Evolutionary conservation across 2,888 invertebrate genomes (phyloP), one percentile per base, ranked within the genome.

Genomic region (Ectemnius continuus): DNA sequence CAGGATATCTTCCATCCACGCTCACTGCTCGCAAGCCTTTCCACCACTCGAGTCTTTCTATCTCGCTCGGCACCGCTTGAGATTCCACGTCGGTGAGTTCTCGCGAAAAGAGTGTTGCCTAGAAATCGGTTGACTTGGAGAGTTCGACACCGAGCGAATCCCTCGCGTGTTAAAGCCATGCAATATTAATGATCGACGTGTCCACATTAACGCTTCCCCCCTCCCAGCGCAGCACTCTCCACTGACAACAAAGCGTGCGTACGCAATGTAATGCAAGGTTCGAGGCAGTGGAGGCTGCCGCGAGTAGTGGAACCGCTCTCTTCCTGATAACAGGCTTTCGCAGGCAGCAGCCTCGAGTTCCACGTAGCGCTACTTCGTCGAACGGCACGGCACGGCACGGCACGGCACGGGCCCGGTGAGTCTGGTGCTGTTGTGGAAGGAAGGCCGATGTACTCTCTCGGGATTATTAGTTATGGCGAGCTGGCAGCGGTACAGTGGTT

Each of bases 81-180:
- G 52, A 52, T 52, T 52, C 52, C 52, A 52, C 36, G 36, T 16
- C 52, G n/a, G 14, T 13, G 52, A 52, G 52, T 52, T 52, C 52
- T 6, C 52, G 11, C 0, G 16, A 52, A 52, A 16, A 52, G 2
- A 23, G 52, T 52, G 6, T 16, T 52, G 4, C 52, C n/a, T 52
- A 13, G 52, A 36, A 36, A 36, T 36, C 36, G 8, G 11, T 2
- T 36, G 36, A 1, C 36, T 36, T 11, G 3, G 3, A 23, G 8
- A 36, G n/a, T n/a, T n/a, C n/a, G n/a, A 11, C 1, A 36, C 36
- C 36, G 4, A 1, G 48, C 52, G 52, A 14, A 13, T 4, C 4
- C 11, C 0, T 36, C 48, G 48, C 48, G 48, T 6, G n/a, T 13
- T 16, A 16, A 52, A 13, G 52, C 52, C 16, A 14, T 16, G 52